These are phyloP conservation scores for Eueides isabella DNA, from an alignment of 1,140 invertebrate genomes.

Conservation along the genomic window DNA sequence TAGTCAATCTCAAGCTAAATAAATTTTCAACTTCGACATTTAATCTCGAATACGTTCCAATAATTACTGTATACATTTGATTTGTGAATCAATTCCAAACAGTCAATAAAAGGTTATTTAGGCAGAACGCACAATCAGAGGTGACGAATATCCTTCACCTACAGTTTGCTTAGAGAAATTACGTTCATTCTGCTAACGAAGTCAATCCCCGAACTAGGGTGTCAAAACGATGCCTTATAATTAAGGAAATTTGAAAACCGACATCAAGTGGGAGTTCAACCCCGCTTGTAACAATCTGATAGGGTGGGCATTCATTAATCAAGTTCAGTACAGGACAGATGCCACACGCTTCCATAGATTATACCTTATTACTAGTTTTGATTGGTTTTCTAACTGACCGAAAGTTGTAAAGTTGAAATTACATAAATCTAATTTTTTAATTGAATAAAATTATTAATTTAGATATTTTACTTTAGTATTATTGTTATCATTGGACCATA, in stretches of 20 bases:
- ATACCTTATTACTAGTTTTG: slow-evolving; percentile 47
- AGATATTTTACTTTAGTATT: too few relatives aligned
- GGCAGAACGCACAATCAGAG: slow-evolving; percentile 11
- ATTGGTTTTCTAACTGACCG: background rate
- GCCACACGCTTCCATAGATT: slow-evolving; percentile 57
- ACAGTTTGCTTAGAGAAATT: slow-evolving; percentile 21
- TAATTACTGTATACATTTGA: slow-evolving; percentile 10
- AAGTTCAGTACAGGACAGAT: slow-evolving; percentile 59
- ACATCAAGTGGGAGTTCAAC: slow-evolving; percentile 52
- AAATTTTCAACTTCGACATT: slow-evolving; percentile 1
- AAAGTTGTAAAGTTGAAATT: background rate
- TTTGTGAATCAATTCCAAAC: slow-evolving; percentile 11
- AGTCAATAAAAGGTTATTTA: slow-evolving; percentile 12
- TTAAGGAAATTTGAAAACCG: slow-evolving; percentile 78
- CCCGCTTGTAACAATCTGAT: slow-evolving; percentile 64
- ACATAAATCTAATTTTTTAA: too few relatives aligned
- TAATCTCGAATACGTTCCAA: background rate
- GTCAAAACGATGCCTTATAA: slow-evolving; percentile 66
- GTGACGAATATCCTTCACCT: slow-evolving; percentile 13
- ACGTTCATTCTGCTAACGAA: slow-evolving; percentile 36
- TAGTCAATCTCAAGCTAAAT: background rate
- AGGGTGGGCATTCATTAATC: slow-evolving; percentile 66
- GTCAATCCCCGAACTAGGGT: slow-evolving; percentile 48
- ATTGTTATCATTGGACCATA: too few relatives aligned
- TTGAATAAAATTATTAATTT: too few relatives aligned